Evolutionary conservation across 1,140 invertebrate species (phyloP).

Genomic region (Temnothorax nylanderi): DNA sequence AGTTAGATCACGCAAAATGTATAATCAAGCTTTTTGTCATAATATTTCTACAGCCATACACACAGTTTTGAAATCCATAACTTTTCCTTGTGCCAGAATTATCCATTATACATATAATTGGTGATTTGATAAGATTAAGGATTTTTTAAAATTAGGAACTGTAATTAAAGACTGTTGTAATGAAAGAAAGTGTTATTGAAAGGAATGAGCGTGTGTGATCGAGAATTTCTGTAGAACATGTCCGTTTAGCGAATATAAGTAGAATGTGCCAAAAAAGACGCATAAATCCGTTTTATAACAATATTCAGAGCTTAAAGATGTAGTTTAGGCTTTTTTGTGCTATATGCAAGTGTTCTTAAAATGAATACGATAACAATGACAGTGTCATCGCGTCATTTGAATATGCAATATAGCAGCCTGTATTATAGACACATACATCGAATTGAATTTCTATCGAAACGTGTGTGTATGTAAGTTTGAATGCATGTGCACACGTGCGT

Average conservation of each 20-base stretch:
- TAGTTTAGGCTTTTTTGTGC: constrained; percentile 19
- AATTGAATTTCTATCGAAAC: constrained; percentile 42
- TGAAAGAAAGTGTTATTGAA: constrained; percentile 36
- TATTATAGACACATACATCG: constrained; percentile 56
- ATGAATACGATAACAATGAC: constrained; percentile 1
- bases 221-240: constrained; percentile 14
- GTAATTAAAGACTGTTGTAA: constrained; percentile 40
- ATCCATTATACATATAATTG: background rate
- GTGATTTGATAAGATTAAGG: constrained; percentile 14
- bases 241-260: constrained; percentile 32
- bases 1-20: constrained; percentile 23
- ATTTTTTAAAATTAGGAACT: constrained; percentile 20
- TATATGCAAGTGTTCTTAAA: constrained; percentile 13
- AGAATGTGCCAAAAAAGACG: constrained; percentile 49
- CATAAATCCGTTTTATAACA: constrained; percentile 32
- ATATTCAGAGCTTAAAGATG: background rate
- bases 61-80: constrained; percentile 15
- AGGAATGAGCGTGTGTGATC: constrained; percentile 13
- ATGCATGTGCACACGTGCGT: constrained; percentile 13
- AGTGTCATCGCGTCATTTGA: background rate
- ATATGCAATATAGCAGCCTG: constrained; percentile 43
- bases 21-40: background rate
- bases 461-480: background rate
- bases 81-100: constrained; percentile 35
- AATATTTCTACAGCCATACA: constrained; percentile 6